These are phyloP conservation scores for Eledone cirrhosa DNA, from an alignment of 2,888 invertebrate species.

Conservation along the genomic window DNA sequence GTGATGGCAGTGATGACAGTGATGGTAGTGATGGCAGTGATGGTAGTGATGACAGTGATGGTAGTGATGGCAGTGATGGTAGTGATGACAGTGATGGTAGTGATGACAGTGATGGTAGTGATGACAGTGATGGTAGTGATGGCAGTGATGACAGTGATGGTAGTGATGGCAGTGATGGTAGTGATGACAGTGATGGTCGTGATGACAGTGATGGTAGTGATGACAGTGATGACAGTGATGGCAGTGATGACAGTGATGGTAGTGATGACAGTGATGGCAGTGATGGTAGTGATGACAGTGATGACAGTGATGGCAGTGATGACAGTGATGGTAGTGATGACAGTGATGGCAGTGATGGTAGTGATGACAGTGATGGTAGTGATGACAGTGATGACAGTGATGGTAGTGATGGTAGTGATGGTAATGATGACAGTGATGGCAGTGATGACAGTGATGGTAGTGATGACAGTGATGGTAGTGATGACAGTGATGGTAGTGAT, in stretches of 20 bases:
- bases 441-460: background rate
- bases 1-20: conserved; percentile 18
- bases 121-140: conserved; percentile 8
- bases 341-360: background rate
- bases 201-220: conserved; percentile 11
- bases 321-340: background rate
- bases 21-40: conserved; percentile 3
- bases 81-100: background rate
- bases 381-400: conserved; percentile 8
- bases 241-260: conserved; percentile 4
- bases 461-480: conserved; percentile 3
- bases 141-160: background rate
- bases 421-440: background rate
- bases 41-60: conserved; percentile 8
- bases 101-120: conserved; percentile 3
- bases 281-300: background rate
- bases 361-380: background rate
- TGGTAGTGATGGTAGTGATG: background rate
- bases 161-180: conserved; percentile 1
- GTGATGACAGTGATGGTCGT: background rate
- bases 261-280: background rate
- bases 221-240: background rate
- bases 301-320: background rate
- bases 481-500: conserved; percentile 6
- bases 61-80: background rate